phyloP scores from a whole-genome alignment of 2,797 vertebrate species.

The Sylvia borin region DNA sequence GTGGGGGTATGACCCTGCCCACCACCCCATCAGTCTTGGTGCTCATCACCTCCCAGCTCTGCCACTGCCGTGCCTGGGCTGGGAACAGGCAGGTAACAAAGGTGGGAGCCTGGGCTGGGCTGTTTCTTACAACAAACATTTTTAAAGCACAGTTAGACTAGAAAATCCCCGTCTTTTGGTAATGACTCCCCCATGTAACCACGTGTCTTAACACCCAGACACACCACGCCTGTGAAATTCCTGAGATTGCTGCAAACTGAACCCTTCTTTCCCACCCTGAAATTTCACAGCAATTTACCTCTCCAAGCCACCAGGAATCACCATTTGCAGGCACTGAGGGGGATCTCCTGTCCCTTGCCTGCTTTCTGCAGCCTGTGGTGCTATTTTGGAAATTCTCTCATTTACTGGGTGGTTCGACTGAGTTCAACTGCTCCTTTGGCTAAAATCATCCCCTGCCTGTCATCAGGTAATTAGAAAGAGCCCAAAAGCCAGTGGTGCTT shows the following conservation, averaged over 20 bases:
- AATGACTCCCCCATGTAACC: background rate
- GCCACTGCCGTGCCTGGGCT: background rate
- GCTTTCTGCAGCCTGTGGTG: background rate
- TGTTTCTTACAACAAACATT: background rate
- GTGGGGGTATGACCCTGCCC: background rate
- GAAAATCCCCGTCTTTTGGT: background rate
- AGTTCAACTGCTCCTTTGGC: conserved; percentile 4
- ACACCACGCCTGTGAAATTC: background rate
- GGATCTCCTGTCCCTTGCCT: background rate
- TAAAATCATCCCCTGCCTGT: conserved; percentile 21
- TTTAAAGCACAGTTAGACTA: background rate
- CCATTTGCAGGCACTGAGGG: background rate
- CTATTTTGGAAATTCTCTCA: conserved; percentile 51
- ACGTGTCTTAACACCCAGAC: background rate
- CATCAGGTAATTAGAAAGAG: conserved; percentile 42
- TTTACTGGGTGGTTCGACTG: conserved; percentile 41
- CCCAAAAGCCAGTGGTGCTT: conserved; percentile 56
- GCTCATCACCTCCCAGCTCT: background rate
- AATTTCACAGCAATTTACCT: background rate
- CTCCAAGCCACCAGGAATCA: background rate
- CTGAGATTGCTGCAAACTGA: background rate
- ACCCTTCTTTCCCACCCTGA: background rate
- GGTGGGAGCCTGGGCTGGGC: background rate
- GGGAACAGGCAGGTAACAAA: rapidly evolving
- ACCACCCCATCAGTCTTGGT: background rate